Evolutionary conservation across 2,113 vertebrate species (phyloP), one percentile per base, ranked within the genome.

Genomic region (Tamias sibiricus): DNA sequence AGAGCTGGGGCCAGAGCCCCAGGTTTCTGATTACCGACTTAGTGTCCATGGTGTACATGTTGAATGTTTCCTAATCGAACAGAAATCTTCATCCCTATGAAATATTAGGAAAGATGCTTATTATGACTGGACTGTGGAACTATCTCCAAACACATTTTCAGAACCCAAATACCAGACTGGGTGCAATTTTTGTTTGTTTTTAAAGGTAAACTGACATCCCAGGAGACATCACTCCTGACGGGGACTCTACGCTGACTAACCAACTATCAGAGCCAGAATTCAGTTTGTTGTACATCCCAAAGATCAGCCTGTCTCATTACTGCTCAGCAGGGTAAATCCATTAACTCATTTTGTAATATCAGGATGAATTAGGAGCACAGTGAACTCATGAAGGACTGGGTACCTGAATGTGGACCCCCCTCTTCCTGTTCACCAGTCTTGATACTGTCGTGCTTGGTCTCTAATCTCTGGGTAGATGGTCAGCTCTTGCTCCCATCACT

Each of bases 111-210:
- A 87, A 91, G 66, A 85, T 69, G 64, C 11, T 88, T 90, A 66
- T 37, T 57, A 57, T 80, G 5, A 49, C 22, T 71, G n/a, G 64
- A 54, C 75, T 42, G 1, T 77, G 30, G n/a, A 30, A 49, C 80
- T 91, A 89, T 92, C 54, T 90, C 66, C 42, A 90, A 90, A 84
- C 16, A 87, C 14, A 92, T 19, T 80, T 80, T 44, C 54, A 69
- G 59, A 68, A 77, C 11, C 35, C 35, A 37, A 90, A 90, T 26
- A 37, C 62, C 28, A 54, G 69, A 71, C 35, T 52, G 82, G 19
- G 75, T 64, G 9, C 17, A 57, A 62, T 92, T 97, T 90, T 92
- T 47, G 80, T 83, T 83, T 87, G 44, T 90, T 22, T 3, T 82
- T 13, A 62, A 44, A 64, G 54, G 72, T 42, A 90, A 82, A 95